Conservation (phyloP, 2,888 invertebrate species). For the Bombylius major region DNA sequence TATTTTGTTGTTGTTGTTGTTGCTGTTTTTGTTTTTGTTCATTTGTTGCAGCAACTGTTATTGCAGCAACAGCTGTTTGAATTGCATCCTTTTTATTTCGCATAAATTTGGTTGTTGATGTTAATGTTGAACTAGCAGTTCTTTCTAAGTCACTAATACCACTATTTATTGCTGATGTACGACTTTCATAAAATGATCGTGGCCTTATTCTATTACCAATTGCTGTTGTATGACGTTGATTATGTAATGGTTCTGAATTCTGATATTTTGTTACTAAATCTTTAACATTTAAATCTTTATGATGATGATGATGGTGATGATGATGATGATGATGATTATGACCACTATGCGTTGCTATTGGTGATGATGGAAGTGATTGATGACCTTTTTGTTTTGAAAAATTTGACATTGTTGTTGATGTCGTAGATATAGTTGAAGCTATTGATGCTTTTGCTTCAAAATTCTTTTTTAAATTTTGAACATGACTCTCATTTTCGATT, state of each 20-base stretch:
- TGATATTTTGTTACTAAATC: conserved; percentile 68
- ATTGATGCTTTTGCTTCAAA: conserved; percentile 60
- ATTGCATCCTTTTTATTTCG: background rate
- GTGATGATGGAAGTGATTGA: conserved; percentile 48
- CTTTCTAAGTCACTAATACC: background rate
- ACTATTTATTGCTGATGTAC: background rate
- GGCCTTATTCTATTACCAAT: conserved; percentile 2
- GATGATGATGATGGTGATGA: conserved; percentile 19
- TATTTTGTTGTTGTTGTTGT: background rate
- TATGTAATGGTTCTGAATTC: conserved; percentile 22
- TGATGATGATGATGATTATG: conserved; percentile 1
- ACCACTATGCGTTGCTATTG: conserved; percentile 43
- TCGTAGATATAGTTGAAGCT: background rate
- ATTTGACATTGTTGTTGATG: conserved; percentile 22
- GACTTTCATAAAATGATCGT: conserved; percentile 30
- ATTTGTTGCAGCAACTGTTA: background rate
- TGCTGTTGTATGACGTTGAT: conserved; percentile 5
- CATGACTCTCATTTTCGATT: conserved; percentile 49
- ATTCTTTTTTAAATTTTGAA: conserved; percentile 74
- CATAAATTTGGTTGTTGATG: background rate
- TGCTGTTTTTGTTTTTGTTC: background rate
- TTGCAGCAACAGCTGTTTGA: background rate
- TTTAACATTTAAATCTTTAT: conserved; percentile 56
- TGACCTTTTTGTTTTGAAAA: conserved; percentile 33
- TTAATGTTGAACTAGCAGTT: background rate